Percentiles rank a stretch among this genome's conserved stretches.
These are phyloP conservation scores for Sarcophaga variegata DNA, from an alignment of 2,888 invertebrate genomes.

Conservation along the genomic window DNA sequence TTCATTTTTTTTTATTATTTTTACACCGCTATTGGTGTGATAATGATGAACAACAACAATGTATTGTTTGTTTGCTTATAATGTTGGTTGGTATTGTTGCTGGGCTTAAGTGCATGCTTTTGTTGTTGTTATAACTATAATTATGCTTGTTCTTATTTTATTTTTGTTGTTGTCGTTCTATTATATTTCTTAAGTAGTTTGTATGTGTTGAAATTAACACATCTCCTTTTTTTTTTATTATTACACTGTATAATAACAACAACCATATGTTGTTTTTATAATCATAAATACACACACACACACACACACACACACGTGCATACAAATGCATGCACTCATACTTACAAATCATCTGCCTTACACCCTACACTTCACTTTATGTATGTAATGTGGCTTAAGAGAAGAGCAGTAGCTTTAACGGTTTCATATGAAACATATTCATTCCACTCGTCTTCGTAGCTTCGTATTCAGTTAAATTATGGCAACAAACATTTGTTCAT, in stretches of 20 bases:
- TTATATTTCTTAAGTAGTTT: slow-evolving; percentile 47
- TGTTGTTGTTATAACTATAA: slow-evolving; percentile 35
- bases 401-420: not conserved
- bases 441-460: not conserved
- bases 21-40: slow-evolving; percentile 44
- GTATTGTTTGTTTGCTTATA: slow-evolving; percentile 15
- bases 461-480: not conserved
- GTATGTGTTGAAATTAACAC: slow-evolving; percentile 69
- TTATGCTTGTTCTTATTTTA: not conserved
- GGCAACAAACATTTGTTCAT: slow-evolving; percentile 16
- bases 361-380: slow-evolving; percentile 26
- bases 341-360: not conserved
- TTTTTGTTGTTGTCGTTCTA: slow-evolving; percentile 16
- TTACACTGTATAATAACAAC: not conserved
- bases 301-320: not conserved
- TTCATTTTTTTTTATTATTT: slow-evolving; percentile 31
- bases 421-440: not conserved
- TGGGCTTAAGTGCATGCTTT: not conserved
- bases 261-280: no score
- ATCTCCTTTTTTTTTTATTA: slow-evolving; percentile 61
- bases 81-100: slow-evolving; percentile 26
- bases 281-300: not conserved
- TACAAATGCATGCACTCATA: not conserved
- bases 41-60: slow-evolving; percentile 49
- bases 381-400: not conserved